These are phyloP conservation scores for Aythya baeri DNA, from an alignment of 2,113 vertebrate genomes.

Conservation along the genomic window DNA sequence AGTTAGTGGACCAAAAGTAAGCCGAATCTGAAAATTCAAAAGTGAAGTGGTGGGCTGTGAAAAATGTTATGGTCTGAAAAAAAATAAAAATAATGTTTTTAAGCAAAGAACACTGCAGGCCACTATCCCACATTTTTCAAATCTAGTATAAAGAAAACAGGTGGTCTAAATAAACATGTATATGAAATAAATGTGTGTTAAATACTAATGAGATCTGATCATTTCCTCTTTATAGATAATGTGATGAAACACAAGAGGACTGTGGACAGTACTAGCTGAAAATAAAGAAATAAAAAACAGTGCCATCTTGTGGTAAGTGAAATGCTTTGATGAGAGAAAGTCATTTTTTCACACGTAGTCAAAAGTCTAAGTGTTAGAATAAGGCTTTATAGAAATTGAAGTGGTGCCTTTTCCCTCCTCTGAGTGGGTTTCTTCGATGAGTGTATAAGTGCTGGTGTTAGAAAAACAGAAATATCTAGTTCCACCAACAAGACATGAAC, in stretches of 20 bases:
- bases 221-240: neutral
- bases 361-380: neutral
- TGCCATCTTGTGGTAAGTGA: constrained; percentile 63
- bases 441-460: neutral
- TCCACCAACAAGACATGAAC: neutral
- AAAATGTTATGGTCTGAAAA: neutral
- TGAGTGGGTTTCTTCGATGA: neutral
- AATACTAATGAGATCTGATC: neutral
- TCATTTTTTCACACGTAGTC: rapidly evolving
- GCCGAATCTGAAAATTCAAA: neutral
- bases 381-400: neutral
- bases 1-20: neutral
- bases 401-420: neutral
- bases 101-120: neutral
- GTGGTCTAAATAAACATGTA: neutral
- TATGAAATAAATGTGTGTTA: neutral
- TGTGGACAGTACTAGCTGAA: neutral
- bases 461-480: neutral
- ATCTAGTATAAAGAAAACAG: neutral
- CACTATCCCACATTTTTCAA: rapidly evolving
- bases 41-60: neutral
- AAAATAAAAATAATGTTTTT: neutral
- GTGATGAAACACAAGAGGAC: neutral
- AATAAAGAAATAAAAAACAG: constrained; percentile 47
- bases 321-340: neutral